Evolutionary conservation across 2,888 invertebrate species (phyloP).

Genomic region (Anthophora plumipes): DNA sequence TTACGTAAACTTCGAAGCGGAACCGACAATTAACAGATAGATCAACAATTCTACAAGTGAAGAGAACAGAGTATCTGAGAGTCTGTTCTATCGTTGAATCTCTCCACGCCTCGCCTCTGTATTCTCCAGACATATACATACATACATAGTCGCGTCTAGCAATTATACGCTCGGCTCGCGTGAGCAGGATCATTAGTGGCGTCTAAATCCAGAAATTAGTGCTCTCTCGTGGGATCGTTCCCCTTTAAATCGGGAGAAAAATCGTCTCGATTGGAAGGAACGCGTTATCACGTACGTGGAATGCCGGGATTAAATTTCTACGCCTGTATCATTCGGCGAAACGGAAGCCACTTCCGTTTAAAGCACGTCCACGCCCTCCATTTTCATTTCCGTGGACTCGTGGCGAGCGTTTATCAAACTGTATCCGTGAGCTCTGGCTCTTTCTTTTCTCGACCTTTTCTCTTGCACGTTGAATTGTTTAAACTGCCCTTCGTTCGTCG

Average conservation of each 20-base stretch:
- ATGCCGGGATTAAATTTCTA: background rate
- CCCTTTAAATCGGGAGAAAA: background rate
- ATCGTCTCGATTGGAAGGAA: background rate
- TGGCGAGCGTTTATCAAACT: background rate
- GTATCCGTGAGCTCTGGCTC: background rate
- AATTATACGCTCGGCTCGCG: conserved; percentile 1
- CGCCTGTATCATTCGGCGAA: background rate
- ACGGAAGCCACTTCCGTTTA: background rate
- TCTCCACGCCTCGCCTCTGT: background rate
- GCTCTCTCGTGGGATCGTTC: background rate
- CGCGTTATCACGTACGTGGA: background rate
- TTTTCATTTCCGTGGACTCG: background rate
- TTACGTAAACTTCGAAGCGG: too few relatives aligned
- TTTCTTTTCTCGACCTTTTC: too few relatives aligned
- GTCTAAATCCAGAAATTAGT: background rate
- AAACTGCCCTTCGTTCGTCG: too few relatives aligned
- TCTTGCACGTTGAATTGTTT: too few relatives aligned
- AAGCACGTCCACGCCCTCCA: background rate
- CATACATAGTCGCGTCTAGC: background rate
- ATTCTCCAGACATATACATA: background rate
- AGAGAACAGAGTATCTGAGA: too few relatives aligned
- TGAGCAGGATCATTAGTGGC: conserved; percentile 8
- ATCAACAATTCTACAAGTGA: too few relatives aligned
- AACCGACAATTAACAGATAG: too few relatives aligned
- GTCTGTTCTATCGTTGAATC: too few relatives aligned